phyloP scores from a whole-genome alignment of 2,888 invertebrate species.

The Nebria salina region DNA sequence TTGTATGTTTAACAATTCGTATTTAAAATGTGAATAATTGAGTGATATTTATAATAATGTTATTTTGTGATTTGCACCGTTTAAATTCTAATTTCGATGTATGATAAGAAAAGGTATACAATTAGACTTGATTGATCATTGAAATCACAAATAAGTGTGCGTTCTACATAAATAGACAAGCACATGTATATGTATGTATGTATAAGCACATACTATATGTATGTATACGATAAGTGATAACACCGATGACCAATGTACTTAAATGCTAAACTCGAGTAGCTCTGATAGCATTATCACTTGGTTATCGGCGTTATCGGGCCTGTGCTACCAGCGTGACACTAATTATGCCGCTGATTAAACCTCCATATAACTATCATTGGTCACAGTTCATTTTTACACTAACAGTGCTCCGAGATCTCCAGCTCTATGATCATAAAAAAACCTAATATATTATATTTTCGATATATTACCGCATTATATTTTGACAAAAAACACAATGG shows the following conservation, averaged over 20 bases:
- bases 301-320: slow-evolving; percentile 33
- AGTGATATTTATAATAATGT: no score
- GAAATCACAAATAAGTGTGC: slow-evolving; percentile 32
- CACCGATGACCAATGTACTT: slow-evolving; percentile 27
- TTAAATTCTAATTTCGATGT: no score
- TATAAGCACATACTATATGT: slow-evolving; percentile 33
- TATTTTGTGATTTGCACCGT: no score
- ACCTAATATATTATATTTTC: no score
- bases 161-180: slow-evolving; percentile 52
- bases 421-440: no score
- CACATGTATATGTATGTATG: slow-evolving; percentile 57
- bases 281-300: slow-evolving; percentile 9
- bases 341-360: slow-evolving; percentile 27
- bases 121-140: not conserved
- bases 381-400: no score
- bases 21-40: no score
- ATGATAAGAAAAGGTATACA: no score
- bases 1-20: no score
- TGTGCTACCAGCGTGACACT: slow-evolving; percentile 37
- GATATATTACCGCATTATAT: no score
- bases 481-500: not conserved
- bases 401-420: no score
- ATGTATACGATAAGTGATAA: slow-evolving; percentile 5
- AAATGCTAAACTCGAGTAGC: slow-evolving; percentile 45
- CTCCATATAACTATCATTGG: not conserved